Percentiles rank a stretch among this genome's conserved stretches.
Conservation (phyloP, 2,888 invertebrate genomes). For the Trisateles emortualis region DNA sequence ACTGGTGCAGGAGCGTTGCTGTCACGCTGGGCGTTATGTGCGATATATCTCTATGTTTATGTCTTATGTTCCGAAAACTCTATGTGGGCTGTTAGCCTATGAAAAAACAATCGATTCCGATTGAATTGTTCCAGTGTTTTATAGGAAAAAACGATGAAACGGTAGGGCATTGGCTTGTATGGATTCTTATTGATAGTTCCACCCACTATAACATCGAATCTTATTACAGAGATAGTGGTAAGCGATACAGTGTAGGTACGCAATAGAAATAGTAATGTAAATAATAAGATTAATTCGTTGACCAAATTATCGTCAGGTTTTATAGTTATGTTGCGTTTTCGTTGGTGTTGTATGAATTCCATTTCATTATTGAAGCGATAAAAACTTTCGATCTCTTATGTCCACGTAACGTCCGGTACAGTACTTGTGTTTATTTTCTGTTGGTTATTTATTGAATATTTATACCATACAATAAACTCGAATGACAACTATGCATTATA, state of each 20-base stretch:
- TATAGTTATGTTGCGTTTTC: slow-evolving; percentile 22
- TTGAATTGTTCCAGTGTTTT: slow-evolving; percentile 37
- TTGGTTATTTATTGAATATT: slow-evolving; percentile 66
- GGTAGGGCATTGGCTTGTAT: slow-evolving; percentile 14
- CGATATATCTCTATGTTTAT: slow-evolving; percentile 59
- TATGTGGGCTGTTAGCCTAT: slow-evolving; percentile 58
- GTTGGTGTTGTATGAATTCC: slow-evolving; percentile 29
- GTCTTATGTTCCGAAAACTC: slow-evolving; percentile 54
- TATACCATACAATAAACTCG: slow-evolving; percentile 68
- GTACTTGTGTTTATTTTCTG: slow-evolving; percentile 32
- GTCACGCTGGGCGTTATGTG: slow-evolving; percentile 61
- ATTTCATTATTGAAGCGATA: slow-evolving; percentile 36
- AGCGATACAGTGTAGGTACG: not conserved
- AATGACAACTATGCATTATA: slow-evolving; percentile 57
- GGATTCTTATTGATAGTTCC: slow-evolving; percentile 12
- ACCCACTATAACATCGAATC: slow-evolving; percentile 13
- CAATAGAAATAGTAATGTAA: slow-evolving; percentile 18
- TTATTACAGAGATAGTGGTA: slow-evolving; percentile 1
- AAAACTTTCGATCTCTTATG: slow-evolving; percentile 18
- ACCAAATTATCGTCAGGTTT: slow-evolving; percentile 29
- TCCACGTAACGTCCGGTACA: slow-evolving; percentile 25
- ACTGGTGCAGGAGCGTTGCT: slow-evolving; percentile 51
- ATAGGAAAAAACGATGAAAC: slow-evolving; percentile 17
- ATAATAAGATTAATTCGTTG: slow-evolving; percentile 33
- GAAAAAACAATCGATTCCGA: slow-evolving; percentile 42